These are phyloP conservation scores for Parascotia fuliginaria DNA, from an alignment of 2,888 invertebrate species.

Conservation along the genomic window DNA sequence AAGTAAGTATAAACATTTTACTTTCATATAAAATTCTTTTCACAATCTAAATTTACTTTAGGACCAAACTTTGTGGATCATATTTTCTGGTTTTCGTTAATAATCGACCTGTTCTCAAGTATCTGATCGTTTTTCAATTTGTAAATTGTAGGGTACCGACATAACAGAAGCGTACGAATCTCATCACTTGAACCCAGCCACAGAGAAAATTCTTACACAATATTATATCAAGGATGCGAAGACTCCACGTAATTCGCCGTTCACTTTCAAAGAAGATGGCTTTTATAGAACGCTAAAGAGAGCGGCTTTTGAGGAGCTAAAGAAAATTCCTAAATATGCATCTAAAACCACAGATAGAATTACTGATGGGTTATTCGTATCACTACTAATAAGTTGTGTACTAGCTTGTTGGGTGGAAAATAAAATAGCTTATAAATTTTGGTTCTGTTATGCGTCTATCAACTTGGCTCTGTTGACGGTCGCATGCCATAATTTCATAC, in stretches of 20 bases:
- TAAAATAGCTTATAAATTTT: conserved; percentile 48
- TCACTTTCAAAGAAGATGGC: conserved; percentile 90
- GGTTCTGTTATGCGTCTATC: conserved; percentile 82
- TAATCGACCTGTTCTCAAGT: neutral
- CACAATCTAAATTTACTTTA: neutral
- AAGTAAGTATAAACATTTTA: conserved; percentile 71
- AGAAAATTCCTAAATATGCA: conserved; percentile 76
- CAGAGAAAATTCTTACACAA: conserved; percentile 76
- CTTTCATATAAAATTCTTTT: neutral
- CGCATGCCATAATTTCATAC: conserved; percentile 92
- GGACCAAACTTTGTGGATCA: neutral
- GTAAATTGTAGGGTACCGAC: conserved; percentile 87
- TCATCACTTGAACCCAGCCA: conserved; percentile 87
- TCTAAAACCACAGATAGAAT: conserved; percentile 61
- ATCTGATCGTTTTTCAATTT: conserved; percentile 4
- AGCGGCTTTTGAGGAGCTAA: conserved; percentile 83
- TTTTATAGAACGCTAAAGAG: conserved; percentile 90
- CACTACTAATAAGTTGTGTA: conserved; percentile 60
- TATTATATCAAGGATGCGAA: conserved; percentile 87
- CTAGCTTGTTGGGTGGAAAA: conserved; percentile 54
- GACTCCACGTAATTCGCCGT: conserved; percentile 88
- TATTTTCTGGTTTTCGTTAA: neutral
- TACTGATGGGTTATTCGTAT: conserved; percentile 65
- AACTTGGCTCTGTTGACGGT: conserved; percentile 86
- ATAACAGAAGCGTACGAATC: conserved; percentile 92